phyloP scores from a whole-genome alignment of 2,888 invertebrate genomes.

The Ornithoptera priamus region DNA sequence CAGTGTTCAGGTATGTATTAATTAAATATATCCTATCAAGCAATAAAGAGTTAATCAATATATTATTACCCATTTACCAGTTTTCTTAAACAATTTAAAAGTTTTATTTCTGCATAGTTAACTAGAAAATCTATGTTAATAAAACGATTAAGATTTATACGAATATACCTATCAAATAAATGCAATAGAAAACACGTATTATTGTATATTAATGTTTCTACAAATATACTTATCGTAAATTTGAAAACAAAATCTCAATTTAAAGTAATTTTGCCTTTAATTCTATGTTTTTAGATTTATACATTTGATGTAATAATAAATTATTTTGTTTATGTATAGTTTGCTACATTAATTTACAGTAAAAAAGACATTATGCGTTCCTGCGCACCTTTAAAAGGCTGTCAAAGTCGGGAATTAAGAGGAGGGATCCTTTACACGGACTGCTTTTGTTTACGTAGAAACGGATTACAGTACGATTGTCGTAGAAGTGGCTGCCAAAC shows the following conservation, averaged over 20 bases:
- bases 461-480: constrained; percentile 80
- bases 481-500: constrained; percentile 72
- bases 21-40: not conserved
- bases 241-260: too few relatives aligned
- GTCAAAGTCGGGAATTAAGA: constrained; percentile 73
- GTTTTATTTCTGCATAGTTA: too few relatives aligned
- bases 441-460: constrained; percentile 77
- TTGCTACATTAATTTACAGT: constrained; percentile 3
- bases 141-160: too few relatives aligned
- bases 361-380: constrained; percentile 22
- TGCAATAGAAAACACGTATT: too few relatives aligned
- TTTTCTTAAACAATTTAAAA: not conserved
- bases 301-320: too few relatives aligned
- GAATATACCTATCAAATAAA: too few relatives aligned
- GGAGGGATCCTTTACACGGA: constrained; percentile 74
- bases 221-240: too few relatives aligned
- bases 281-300: too few relatives aligned
- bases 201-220: too few relatives aligned
- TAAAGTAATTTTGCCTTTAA: too few relatives aligned
- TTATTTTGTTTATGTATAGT: too few relatives aligned
- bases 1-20: constrained; percentile 6
- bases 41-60: constrained; percentile 11
- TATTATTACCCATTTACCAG: not conserved
- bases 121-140: too few relatives aligned
- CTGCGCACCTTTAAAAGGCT: constrained; percentile 33